Conservation (phyloP, 2,888 invertebrate species). For the Lithosia quadra region DNA sequence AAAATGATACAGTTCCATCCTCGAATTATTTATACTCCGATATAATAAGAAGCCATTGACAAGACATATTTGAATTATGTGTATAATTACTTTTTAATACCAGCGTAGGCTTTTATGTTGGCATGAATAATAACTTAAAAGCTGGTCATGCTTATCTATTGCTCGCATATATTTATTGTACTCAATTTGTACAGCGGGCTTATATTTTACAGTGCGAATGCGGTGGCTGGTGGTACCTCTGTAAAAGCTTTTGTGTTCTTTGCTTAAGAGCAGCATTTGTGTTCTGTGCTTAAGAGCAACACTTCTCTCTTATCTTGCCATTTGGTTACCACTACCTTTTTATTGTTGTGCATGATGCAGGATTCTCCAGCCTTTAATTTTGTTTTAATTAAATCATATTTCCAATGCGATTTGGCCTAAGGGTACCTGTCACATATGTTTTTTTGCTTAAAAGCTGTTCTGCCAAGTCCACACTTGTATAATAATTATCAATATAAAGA, state of each 20-base stretch:
- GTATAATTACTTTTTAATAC: no score
- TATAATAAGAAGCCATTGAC: slow-evolving; percentile 26
- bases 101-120: slow-evolving; percentile 38
- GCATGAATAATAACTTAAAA: no score
- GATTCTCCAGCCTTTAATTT: slow-evolving; percentile 38
- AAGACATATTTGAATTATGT: slow-evolving; percentile 34
- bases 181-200: slow-evolving; percentile 37
- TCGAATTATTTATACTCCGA: slow-evolving; percentile 14
- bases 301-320: slow-evolving; percentile 46
- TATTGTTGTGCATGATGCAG: slow-evolving; percentile 38
- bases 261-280: no score
- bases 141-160: no score
- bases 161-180: slow-evolving; percentile 46
- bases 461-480: slow-evolving; percentile 41
- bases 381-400: slow-evolving; percentile 27
- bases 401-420: slow-evolving; percentile 38
- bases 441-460: slow-evolving; percentile 40
- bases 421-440: slow-evolving; percentile 44
- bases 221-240: slow-evolving; percentile 46
- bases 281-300: slow-evolving; percentile 45
- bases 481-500: slow-evolving; percentile 41
- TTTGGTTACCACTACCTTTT: slow-evolving; percentile 45
- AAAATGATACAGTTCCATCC: no score
- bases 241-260: no score
- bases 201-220: no score